Evolutionary conservation across 2,113 vertebrate species (phyloP), one percentile per base, ranked within the genome.

Genomic region (Bungarus multicinctus): DNA sequence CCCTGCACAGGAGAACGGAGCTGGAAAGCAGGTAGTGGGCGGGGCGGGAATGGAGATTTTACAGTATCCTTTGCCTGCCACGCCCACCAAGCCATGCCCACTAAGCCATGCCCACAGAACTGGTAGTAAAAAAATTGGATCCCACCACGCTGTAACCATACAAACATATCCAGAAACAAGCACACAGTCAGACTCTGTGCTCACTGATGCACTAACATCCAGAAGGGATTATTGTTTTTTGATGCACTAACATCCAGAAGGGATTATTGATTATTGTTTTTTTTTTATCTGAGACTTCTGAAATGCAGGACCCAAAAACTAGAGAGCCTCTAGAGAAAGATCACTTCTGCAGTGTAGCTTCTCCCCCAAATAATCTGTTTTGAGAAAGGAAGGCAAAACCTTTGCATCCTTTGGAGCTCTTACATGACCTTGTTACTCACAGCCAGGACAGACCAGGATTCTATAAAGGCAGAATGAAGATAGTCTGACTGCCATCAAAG

Each of bases 391-490:
- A 92, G 50, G 85, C 91, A 87, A 85, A 60, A 90, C 92, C 93
- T 89, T 50, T 30, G 5, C n/a, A 89, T 43, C 52, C 3, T 89
- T 93, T 95, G 92, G 88, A 93, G 89, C 23, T 95, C 92, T 94
- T 92, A 54, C 22, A 43, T 92, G 93, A 96, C 87, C n/a, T 91
- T 95, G 30, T 95, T 94, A 91, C 18, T 93, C 88, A 45, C 90
- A n/a, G 91, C 93, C 57, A 89, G 95, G 60, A 60, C 54, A 94
- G 87, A 91, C 90, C 95, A 94, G 93, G 94, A 96, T 20, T 87
- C 81, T 74, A 96, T 30, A 54, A 95, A 95, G 92, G 89, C 93
- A 94, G 39, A 22, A 54, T 53, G 30, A 89, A 69, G 6, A 10
- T 92, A 94, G 87, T 85, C 91, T 93, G 90, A 50, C 88, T 90